Evolutionary conservation across 2,113 vertebrate genomes (phyloP), one percentile per base, ranked within the genome.

Genomic region (Ictalurus punctatus): DNA sequence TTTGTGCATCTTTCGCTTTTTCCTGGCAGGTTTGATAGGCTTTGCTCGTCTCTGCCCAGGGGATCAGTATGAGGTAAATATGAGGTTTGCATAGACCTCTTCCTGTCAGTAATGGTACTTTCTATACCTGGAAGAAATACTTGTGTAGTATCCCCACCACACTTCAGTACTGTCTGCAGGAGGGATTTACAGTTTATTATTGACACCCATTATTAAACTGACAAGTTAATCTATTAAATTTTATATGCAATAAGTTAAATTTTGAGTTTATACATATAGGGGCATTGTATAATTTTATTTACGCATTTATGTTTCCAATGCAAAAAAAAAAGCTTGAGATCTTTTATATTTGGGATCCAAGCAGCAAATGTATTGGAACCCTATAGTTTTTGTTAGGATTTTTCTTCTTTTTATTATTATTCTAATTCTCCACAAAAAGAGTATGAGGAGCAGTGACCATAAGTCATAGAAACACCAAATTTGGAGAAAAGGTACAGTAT

Each of bases 41-140:
- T 99, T 97, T 12, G 98, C 98, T 44, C 96, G 98, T 2, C 97
- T 99, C 83, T 99, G 98, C 90, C 98, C 98, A 0, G 98, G 98
- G 91, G 98, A 99, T 94, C 98, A 99, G 67, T 99, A 99, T 19
- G 98, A 99, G 98, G 98, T 96, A 86, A 93, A 90, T 21, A 25
- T 58, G 6, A 58, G 0, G 54, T 25, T 83, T 83, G 30, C 56
- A 83, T 13, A 37, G 30, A 59, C 56, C 80, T 21, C 21, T 25
- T 1, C 9, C 56, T 37, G 9, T 37, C 30, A 83, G 8, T 37
- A 4, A 2, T 54, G 76, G 3, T 37, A 8, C 30, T 34, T 34
- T 81, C 54, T 34, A 30, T 56, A 3, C 27, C 34, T 1, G 34
- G 0, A 34, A 34, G 34, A 34, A 34, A 7, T 21, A 21, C 0